Evolutionary conservation across 2,888 invertebrate genomes (phyloP).

Genomic region (Cephus pygmeus): DNA sequence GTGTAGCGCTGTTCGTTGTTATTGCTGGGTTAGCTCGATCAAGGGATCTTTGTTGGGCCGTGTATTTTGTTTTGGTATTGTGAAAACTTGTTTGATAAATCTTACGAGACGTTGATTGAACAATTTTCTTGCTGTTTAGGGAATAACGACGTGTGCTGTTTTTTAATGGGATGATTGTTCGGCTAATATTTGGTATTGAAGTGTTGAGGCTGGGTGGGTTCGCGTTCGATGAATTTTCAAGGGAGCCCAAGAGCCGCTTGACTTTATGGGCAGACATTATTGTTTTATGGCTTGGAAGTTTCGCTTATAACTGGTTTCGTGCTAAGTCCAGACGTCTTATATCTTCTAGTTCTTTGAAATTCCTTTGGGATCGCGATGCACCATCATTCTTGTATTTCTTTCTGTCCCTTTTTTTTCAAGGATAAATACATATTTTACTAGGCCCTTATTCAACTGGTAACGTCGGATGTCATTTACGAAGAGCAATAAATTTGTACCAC

Average conservation of each 20-base stretch:
- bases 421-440: background rate
- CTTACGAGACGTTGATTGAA: background rate
- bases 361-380: background rate
- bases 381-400: background rate
- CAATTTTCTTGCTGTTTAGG: background rate
- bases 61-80: background rate
- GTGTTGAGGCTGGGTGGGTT: background rate
- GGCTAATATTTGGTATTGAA: background rate
- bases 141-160: background rate
- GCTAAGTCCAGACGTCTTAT: background rate
- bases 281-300: conserved; percentile 24
- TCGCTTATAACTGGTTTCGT: background rate
- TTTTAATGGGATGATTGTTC: background rate
- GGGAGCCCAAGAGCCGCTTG: background rate
- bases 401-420: background rate
- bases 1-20: background rate
- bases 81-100: background rate
- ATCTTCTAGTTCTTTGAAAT: conserved; percentile 16
- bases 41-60: background rate
- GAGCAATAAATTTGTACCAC: background rate
- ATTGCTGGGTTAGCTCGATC: background rate
- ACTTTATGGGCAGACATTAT: conserved; percentile 34
- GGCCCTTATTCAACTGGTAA: background rate
- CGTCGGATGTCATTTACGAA: background rate
- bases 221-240: conserved; percentile 2